These are phyloP conservation scores for Phymorhynchus buccinoides DNA, from an alignment of 1,140 invertebrate species.

Conservation along the genomic window DNA sequence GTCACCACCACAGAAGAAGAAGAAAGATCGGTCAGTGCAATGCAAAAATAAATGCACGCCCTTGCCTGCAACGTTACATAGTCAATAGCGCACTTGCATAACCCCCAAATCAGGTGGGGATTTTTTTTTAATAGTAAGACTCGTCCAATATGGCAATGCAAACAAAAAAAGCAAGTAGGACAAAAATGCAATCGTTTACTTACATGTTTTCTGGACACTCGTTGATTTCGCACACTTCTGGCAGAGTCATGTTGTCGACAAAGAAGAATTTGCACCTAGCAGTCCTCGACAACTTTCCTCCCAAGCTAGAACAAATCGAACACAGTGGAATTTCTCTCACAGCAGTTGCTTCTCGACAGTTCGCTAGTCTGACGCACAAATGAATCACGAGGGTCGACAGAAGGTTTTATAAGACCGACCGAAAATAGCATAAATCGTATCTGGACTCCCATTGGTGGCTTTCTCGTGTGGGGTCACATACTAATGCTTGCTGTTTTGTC, in stretches of 20 bases:
- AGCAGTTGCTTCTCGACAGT: neutral
- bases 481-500: neutral
- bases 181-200: conserved; percentile 11
- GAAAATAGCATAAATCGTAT: neutral
- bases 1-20: too few relatives aligned
- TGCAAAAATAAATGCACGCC: too few relatives aligned
- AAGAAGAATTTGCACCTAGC: neutral
- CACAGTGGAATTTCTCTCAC: neutral
- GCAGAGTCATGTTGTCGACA: conserved; percentile 23
- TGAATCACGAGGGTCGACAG: neutral
- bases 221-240: conserved; percentile 18
- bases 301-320: neutral
- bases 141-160: too few relatives aligned
- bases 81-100: too few relatives aligned
- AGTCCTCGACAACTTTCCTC: neutral
- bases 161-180: too few relatives aligned
- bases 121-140: too few relatives aligned
- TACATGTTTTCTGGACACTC: conserved; percentile 6
- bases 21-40: too few relatives aligned
- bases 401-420: conserved; percentile 21
- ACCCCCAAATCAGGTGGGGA: too few relatives aligned
- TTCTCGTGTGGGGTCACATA: neutral
- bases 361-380: neutral
- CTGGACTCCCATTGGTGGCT: conserved; percentile 3
- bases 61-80: too few relatives aligned